Percentiles rank a stretch among this genome's conserved stretches.
phyloP scores from a whole-genome alignment of 2,113 vertebrate species.

The Ictalurus punctatus region DNA sequence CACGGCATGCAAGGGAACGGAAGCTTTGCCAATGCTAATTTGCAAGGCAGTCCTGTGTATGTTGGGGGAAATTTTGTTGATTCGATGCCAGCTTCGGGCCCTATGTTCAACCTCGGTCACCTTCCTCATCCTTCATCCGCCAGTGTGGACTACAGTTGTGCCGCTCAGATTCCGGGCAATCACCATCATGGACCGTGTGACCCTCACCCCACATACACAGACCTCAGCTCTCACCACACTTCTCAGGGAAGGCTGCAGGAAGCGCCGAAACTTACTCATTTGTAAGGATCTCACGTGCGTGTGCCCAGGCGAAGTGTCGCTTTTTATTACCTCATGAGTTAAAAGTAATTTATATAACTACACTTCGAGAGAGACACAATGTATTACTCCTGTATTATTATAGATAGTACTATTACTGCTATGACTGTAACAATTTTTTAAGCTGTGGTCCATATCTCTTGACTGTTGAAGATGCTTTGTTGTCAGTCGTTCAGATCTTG shows the following conservation, averaged over 20 bases:
- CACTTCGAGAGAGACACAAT: conserved; percentile 80
- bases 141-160: conserved; percentile 99
- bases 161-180: conserved; percentile 97
- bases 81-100: conserved; percentile 98
- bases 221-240: conserved; percentile 97
- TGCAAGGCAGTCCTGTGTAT: conserved; percentile 98
- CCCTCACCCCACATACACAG: conserved; percentile 99
- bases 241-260: conserved; percentile 99
- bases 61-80: conserved; percentile 99
- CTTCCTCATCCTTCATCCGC: conserved; percentile 98
- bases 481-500: conserved; percentile 77
- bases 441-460: conserved; percentile 74
- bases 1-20: conserved; percentile 93
- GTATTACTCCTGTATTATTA: conserved; percentile 81
- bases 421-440: conserved; percentile 76
- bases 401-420: conserved; percentile 81
- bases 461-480: conserved; percentile 67
- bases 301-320: conserved; percentile 76
- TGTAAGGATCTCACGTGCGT: conserved; percentile 79
- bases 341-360: conserved; percentile 77
- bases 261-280: conserved; percentile 99
- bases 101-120: conserved; percentile 98
- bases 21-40: conserved; percentile 89
- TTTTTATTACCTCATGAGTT: conserved; percentile 94
- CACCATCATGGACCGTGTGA: conserved; percentile 99